A percentile compares a stretch with the other conserved stretches of the same genome.
Evolutionary conservation across 2,113 vertebrate species (phyloP).

Genomic region (Amazona guildingii): DNA sequence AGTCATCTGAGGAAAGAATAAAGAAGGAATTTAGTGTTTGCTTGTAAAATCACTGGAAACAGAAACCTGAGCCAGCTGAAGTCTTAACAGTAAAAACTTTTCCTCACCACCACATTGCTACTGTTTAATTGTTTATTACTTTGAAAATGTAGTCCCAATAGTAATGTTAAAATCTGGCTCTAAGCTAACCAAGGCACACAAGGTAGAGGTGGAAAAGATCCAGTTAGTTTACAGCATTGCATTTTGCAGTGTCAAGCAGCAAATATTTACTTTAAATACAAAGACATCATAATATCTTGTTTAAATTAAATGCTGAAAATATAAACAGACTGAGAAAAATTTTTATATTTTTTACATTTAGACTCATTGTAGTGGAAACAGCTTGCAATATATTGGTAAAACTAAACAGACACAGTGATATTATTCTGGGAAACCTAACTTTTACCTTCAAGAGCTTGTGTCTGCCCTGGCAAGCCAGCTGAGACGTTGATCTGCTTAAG

Average conservation of each 20-base stretch:
- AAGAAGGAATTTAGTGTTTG: constrained; percentile 29
- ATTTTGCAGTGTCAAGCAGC: constrained; percentile 23
- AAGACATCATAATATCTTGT: constrained; percentile 2
- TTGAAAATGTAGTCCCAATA: constrained; percentile 35
- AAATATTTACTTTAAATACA: constrained; percentile 13
- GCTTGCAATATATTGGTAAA: neutral
- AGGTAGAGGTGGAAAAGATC: constrained; percentile 22
- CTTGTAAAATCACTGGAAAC: constrained; percentile 35
- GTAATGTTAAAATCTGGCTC: constrained; percentile 26
- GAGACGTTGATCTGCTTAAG: neutral
- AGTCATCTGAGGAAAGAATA: neutral
- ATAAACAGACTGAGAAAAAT: neutral
- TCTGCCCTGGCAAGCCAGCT: neutral
- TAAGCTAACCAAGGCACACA: constrained; percentile 8
- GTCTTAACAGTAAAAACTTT: constrained; percentile 4
- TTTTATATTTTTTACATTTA: neutral
- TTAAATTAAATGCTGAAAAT: constrained; percentile 33
- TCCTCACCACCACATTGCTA: neutral
- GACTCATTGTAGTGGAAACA: neutral
- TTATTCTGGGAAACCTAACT: constrained; percentile 22
- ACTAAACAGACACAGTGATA: neutral
- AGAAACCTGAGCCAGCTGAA: constrained; percentile 48
- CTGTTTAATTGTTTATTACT: constrained; percentile 55
- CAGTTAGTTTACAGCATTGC: constrained; percentile 17
- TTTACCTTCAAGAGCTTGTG: neutral